A percentile compares a stretch with the other conserved stretches of the same genome.
These are phyloP conservation scores for Penaeus monodon DNA, from an alignment of 2,888 invertebrate species.

Conservation along the genomic window DNA sequence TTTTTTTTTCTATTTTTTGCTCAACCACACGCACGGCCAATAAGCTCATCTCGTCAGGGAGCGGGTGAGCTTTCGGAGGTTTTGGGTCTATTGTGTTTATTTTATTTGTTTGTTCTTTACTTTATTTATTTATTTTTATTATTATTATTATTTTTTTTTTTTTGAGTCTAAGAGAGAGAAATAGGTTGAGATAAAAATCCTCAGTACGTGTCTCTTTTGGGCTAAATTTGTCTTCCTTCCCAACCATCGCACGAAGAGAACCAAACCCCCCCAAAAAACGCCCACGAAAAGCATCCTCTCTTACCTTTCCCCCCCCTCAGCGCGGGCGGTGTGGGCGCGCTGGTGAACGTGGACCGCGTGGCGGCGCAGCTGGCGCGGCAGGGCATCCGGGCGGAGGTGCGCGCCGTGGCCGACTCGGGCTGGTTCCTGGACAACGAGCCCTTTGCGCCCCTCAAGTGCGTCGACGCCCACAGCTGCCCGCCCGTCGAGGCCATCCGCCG, in stretches of 20 bases:
- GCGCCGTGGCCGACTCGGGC: constrained; percentile 91
- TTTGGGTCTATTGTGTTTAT: too few relatives aligned
- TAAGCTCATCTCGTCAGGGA: too few relatives aligned
- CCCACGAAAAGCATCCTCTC: too few relatives aligned
- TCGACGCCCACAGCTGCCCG: constrained; percentile 68
- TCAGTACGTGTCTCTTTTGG: too few relatives aligned
- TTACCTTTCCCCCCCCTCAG: not conserved
- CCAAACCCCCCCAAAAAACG: too few relatives aligned
- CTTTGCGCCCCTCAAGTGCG: constrained; percentile 73
- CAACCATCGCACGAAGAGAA: too few relatives aligned
- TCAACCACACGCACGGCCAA: too few relatives aligned
- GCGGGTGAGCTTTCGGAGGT: too few relatives aligned
- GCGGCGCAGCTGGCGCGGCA: constrained; percentile 76
- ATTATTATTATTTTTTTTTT: not conserved
- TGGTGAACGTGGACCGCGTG: constrained; percentile 88
- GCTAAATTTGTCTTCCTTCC: too few relatives aligned
- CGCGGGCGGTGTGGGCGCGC: constrained; percentile 93
- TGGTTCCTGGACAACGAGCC: constrained; percentile 93
- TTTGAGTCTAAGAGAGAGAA: not conserved
- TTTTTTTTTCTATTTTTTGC: too few relatives aligned
- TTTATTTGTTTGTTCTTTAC: too few relatives aligned
- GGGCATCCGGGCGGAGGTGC: constrained; percentile 74
- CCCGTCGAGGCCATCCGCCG: constrained; percentile 75
- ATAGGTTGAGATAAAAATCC: too few relatives aligned
- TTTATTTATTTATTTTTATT: not conserved